Percentiles rank a stretch among this genome's conserved stretches.
These are phyloP conservation scores for Drosophila subobscura DNA, from an alignment of 1,140 invertebrate species.

Conservation along the genomic window DNA sequence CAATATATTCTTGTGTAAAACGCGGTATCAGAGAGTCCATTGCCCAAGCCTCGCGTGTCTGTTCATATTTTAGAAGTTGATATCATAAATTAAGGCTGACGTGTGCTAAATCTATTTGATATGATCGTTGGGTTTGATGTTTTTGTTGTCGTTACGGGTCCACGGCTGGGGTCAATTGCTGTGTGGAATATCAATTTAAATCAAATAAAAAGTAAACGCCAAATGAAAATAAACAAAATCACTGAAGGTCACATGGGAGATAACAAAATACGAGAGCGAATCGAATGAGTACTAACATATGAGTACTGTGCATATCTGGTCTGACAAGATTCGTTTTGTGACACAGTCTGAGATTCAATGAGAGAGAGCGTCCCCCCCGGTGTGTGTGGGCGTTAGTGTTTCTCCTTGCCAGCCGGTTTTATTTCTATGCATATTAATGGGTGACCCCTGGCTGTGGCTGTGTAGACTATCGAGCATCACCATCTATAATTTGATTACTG, in stretches of 20 bases:
- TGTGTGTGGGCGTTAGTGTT: slow-evolving; percentile 16
- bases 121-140: slow-evolving; percentile 8
- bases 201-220: slow-evolving; percentile 22
- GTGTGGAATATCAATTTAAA: slow-evolving; percentile 52
- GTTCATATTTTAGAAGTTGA: slow-evolving; percentile 52
- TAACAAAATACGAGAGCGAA: slow-evolving; percentile 26
- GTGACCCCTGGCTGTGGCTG: slow-evolving; percentile 12
- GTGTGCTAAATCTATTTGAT: slow-evolving; percentile 42
- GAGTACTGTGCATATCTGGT: neutral
- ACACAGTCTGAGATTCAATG: neutral
- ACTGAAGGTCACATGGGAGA: slow-evolving; percentile 37
- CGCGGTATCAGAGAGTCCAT: slow-evolving; percentile 12
- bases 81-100: slow-evolving; percentile 68
- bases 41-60: neutral
- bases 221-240: slow-evolving; percentile 28
- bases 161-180: slow-evolving; percentile 34
- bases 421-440: too few relatives aligned
- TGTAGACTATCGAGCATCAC: slow-evolving; percentile 39
- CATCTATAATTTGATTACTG: slow-evolving; percentile 57
- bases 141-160: slow-evolving; percentile 25
- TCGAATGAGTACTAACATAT: slow-evolving; percentile 2
- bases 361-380: neutral
- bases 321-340: slow-evolving; percentile 2
- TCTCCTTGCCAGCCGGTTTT: slow-evolving; percentile 33
- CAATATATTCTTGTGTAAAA: neutral